A percentile compares a stretch with the other conserved stretches of the same genome.
Conservation (phyloP, 2,113 vertebrate species). For the Campylomormyrus tamandua region DNA sequence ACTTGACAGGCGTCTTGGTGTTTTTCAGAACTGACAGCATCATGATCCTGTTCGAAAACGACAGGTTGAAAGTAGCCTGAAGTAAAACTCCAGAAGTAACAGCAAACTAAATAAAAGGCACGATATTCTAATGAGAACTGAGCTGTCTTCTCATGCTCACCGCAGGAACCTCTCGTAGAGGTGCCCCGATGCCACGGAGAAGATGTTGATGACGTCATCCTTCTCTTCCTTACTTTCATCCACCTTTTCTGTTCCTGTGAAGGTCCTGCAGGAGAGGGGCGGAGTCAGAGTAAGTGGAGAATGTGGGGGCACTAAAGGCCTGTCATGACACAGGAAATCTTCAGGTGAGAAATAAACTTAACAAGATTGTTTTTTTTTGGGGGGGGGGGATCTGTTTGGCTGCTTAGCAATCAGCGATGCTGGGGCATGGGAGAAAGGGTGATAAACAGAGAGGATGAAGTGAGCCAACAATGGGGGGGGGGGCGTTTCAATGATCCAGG, state of each 20-base stretch:
- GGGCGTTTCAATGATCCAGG: background rate
- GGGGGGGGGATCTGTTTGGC: background rate
- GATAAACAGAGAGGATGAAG: background rate
- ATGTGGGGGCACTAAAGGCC: background rate
- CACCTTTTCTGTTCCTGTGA: constrained; percentile 75
- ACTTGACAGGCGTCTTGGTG: constrained; percentile 92
- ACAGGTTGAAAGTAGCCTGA: background rate
- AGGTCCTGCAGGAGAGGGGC: constrained; percentile 64
- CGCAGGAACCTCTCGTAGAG: constrained; percentile 94
- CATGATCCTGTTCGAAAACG: constrained; percentile 78
- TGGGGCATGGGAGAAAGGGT: background rate
- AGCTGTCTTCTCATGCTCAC: constrained; percentile 54
- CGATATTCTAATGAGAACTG: background rate
- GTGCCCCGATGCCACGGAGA: constrained; percentile 94
- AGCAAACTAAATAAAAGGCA: background rate
- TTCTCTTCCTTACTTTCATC: constrained; percentile 86
- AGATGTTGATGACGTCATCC: constrained; percentile 92
- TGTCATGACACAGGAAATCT: background rate
- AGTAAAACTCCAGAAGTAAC: background rate
- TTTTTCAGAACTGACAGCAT: constrained; percentile 96
- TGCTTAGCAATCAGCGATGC: background rate
- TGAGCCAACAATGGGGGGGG: background rate
- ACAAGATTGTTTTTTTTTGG: background rate
- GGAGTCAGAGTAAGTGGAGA: background rate
- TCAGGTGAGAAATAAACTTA: background rate